Conservation (phyloP, 2,888 invertebrate genomes). For the Lissocephala sabroskyi region DNA sequence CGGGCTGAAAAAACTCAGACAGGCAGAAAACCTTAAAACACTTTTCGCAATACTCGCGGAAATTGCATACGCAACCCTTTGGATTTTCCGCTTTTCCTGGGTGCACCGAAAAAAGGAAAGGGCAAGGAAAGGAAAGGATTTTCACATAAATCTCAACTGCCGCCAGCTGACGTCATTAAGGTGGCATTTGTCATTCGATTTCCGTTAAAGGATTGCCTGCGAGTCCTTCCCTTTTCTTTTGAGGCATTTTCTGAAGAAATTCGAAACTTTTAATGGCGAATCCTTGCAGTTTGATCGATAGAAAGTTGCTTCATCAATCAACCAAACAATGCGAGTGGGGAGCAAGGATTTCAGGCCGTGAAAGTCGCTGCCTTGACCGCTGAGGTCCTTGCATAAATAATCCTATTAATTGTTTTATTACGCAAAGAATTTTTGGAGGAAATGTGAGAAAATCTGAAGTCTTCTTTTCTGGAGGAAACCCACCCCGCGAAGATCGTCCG, state of each 20-base stretch:
- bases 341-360: slow-evolving; percentile 18
- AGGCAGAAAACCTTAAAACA: slow-evolving; percentile 51
- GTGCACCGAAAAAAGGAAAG: slow-evolving; percentile 9
- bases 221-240: slow-evolving; percentile 33
- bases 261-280: slow-evolving; percentile 37
- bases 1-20: slow-evolving; percentile 30
- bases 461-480: slow-evolving; percentile 9
- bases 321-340: neutral
- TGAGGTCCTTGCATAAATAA: slow-evolving; percentile 51
- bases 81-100: neutral
- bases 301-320: slow-evolving; percentile 29
- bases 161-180: slow-evolving; percentile 54
- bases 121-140: neutral
- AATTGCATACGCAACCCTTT: slow-evolving; percentile 45
- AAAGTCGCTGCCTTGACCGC: slow-evolving; percentile 2
- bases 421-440: slow-evolving; percentile 11
- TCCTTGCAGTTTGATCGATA: slow-evolving; percentile 28
- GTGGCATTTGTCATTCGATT: slow-evolving; percentile 52
- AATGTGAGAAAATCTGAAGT: no score
- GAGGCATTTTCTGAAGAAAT: slow-evolving; percentile 29
- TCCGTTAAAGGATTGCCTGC: slow-evolving; percentile 44
- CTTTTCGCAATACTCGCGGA: slow-evolving; percentile 30
- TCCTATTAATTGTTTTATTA: slow-evolving; percentile 65
- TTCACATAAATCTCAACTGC: slow-evolving; percentile 4
- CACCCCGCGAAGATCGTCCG: slow-evolving; percentile 26